These are phyloP conservation scores for Alcis repandata DNA, from an alignment of 2,888 invertebrate species.

Conservation along the genomic window DNA sequence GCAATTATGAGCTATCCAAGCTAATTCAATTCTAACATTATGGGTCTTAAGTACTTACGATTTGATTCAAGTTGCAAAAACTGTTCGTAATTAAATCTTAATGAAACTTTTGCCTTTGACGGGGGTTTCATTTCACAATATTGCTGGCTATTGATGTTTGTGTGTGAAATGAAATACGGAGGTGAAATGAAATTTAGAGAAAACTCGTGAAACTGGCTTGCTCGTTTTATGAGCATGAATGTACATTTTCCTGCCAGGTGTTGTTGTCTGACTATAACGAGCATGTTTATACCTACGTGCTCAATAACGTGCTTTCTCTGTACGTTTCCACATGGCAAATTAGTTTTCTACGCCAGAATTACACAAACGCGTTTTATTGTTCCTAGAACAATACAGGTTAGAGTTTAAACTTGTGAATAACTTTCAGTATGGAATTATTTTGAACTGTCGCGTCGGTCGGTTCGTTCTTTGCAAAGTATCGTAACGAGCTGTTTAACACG, in stretches of 20 bases:
- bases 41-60: neutral
- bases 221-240: conserved; percentile 30
- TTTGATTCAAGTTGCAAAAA: neutral
- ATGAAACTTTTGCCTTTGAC: neutral
- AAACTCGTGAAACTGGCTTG: conserved; percentile 27
- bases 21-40: conserved; percentile 33
- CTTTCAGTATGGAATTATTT: neutral
- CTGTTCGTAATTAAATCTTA: neutral
- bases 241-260: conserved; percentile 29
- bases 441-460: too few relatives aligned
- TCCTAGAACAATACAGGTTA: conserved; percentile 14
- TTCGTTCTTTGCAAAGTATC: neutral
- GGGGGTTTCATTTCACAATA: neutral
- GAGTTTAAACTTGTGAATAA: conserved; percentile 13
- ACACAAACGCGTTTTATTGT: conserved; percentile 11
- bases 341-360: conserved; percentile 26
- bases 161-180: conserved; percentile 11
- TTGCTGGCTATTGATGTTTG: neutral
- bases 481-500: neutral
- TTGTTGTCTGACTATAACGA: conserved; percentile 21
- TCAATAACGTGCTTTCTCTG: conserved; percentile 28
- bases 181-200: conserved; percentile 32
- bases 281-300: conserved; percentile 1
- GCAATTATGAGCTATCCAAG: conserved; percentile 44
- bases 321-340: conserved; percentile 21